These are phyloP conservation scores for Microcebus lehilahytsara DNA, from an alignment of 2,113 vertebrate species.

Conservation along the genomic window DNA sequence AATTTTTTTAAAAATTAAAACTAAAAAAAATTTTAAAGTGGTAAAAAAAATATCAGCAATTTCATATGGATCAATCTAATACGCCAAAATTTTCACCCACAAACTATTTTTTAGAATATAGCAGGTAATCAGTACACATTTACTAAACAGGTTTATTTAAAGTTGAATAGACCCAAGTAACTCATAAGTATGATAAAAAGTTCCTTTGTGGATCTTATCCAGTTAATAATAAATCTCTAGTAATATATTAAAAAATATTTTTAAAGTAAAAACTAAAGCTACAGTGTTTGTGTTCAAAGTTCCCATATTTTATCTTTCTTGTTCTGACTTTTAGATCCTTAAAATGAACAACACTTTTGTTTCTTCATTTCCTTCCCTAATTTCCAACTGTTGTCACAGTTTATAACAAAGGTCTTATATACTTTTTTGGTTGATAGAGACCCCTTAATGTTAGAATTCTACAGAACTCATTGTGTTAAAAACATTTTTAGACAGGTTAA, in stretches of 20 bases:
- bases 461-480: background rate
- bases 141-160: background rate
- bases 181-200: background rate
- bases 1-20: too few relatives aligned
- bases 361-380: background rate
- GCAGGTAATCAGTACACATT: background rate
- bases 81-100: background rate
- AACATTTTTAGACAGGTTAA: background rate
- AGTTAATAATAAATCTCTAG: background rate
- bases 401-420: background rate
- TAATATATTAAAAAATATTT: background rate
- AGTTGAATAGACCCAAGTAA: background rate
- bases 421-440: background rate
- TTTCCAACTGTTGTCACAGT: background rate
- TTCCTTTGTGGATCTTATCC: background rate
- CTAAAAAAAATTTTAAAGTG: background rate
- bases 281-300: background rate
- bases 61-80: background rate
- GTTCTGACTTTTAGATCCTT: background rate
- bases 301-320: background rate
- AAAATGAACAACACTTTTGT: background rate
- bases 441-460: background rate
- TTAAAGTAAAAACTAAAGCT: slow-evolving; percentile 11
- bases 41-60: background rate
- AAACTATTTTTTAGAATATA: background rate